phyloP scores from a whole-genome alignment of 2,888 invertebrate genomes.

The Elmis aenea region DNA sequence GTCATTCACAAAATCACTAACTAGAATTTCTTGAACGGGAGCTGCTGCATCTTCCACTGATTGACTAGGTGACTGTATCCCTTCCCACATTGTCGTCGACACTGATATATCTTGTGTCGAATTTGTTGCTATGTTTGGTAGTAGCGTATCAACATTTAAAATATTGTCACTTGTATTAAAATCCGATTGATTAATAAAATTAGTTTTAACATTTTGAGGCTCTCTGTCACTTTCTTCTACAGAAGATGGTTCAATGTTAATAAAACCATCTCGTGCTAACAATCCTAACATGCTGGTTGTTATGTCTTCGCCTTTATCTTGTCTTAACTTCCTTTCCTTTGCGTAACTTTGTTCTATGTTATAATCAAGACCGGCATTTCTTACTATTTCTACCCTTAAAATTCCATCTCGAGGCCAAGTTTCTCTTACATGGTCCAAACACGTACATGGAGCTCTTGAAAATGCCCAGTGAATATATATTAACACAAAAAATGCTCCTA shows the following conservation, averaged over 20 bases:
- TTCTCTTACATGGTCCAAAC: constrained; percentile 80
- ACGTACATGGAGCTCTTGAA: constrained; percentile 87
- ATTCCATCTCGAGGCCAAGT: constrained; percentile 96
- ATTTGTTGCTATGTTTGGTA: constrained; percentile 22
- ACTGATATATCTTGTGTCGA: constrained; percentile 22
- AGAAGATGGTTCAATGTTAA: constrained; percentile 64
- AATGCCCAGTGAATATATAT: constrained; percentile 94
- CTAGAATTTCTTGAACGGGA: constrained; percentile 8
- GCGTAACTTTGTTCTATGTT: constrained; percentile 78
- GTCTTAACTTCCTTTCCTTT: constrained; percentile 69
- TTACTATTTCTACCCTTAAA: constrained; percentile 81
- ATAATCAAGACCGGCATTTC: constrained; percentile 67
- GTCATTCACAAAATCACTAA: constrained; percentile 3
- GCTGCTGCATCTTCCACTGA: constrained; percentile 2
- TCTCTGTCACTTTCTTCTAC: constrained; percentile 50
- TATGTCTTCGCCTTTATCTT: constrained; percentile 59
- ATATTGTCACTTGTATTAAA: constrained; percentile 11
- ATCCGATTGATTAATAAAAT: constrained; percentile 19
- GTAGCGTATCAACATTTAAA: constrained; percentile 13
- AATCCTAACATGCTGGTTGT: constrained; percentile 57
- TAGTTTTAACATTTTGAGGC: constrained; percentile 36
- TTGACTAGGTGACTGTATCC: constrained; percentile 17
- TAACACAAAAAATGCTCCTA: constrained; percentile 82
- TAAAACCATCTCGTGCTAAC: constrained; percentile 62
- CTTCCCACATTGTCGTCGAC: constrained; percentile 38